Evolutionary conservation across 2,113 vertebrate species (phyloP).

Genomic region (Oryzias curvinotus): DNA sequence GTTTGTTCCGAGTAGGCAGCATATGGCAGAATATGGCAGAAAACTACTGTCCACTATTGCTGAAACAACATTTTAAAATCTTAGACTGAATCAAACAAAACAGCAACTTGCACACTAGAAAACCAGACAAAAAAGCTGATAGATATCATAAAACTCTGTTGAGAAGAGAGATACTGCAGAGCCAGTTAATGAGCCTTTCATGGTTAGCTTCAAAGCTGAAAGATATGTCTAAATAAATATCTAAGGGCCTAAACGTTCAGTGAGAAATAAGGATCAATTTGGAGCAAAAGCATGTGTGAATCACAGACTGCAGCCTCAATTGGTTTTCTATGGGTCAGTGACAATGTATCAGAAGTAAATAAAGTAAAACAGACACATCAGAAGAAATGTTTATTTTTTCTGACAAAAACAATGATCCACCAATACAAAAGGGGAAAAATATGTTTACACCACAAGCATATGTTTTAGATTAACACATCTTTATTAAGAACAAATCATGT

Average conservation of each 20-base stretch:
- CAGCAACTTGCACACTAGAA: conserved; percentile 4
- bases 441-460: neutral
- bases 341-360: conserved; percentile 10
- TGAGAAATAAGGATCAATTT: conserved; percentile 1
- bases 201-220: conserved; percentile 17
- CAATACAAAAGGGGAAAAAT: conserved; percentile 2
- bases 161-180: conserved; percentile 1
- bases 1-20: conserved; percentile 4
- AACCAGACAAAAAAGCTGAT: conserved; percentile 11
- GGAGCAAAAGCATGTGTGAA: conserved; percentile 16
- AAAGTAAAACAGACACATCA: neutral
- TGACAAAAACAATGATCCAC: neutral
- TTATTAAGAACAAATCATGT: no score
- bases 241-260: conserved; percentile 29
- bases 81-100: neutral
- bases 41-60: neutral
- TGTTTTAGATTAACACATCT: neutral
- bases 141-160: conserved; percentile 2
- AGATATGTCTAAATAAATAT: conserved; percentile 33
- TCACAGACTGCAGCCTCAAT: neutral
- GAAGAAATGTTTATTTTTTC: conserved; percentile 11
- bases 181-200: conserved; percentile 8
- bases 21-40: neutral
- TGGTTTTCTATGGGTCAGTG: conserved; percentile 7
- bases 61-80: conserved; percentile 6